Conservation (phyloP, 2,888 invertebrate genomes). For the Agapetus fuscipes region DNA sequence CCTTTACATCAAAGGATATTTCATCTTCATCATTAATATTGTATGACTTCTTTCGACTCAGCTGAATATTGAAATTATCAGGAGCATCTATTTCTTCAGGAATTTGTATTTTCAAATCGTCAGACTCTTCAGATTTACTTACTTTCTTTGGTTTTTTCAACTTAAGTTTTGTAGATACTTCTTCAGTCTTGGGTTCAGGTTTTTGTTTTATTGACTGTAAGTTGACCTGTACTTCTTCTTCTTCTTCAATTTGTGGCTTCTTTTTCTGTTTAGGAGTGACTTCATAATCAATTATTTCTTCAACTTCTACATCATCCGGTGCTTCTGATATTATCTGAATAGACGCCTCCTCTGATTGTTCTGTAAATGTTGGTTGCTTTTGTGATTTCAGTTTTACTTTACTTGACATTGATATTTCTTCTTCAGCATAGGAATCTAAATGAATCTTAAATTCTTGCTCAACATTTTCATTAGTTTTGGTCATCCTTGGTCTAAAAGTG, state of each 20-base stretch:
- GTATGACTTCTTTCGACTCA: slow-evolving; percentile 58
- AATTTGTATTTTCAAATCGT: slow-evolving; percentile 40
- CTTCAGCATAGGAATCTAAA: slow-evolving; percentile 76
- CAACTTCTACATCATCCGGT: slow-evolving; percentile 40
- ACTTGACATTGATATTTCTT: slow-evolving; percentile 78
- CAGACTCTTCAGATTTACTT: slow-evolving; percentile 47
- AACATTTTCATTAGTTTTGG: slow-evolving; percentile 75
- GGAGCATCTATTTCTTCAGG: slow-evolving; percentile 55
- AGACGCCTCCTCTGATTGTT: slow-evolving; percentile 68
- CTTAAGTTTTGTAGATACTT: slow-evolving; percentile 35
- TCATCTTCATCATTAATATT: slow-evolving; percentile 59
- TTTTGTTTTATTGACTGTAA: slow-evolving; percentile 26
- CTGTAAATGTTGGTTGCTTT: slow-evolving; percentile 62
- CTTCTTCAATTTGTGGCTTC: slow-evolving; percentile 32
- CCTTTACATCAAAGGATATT: slow-evolving; percentile 38
- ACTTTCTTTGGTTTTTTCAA: slow-evolving; percentile 40
- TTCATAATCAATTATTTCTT: slow-evolving; percentile 23
- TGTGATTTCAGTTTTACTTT: slow-evolving; percentile 71
- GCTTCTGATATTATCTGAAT: slow-evolving; percentile 56
- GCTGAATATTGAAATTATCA: slow-evolving; percentile 49
- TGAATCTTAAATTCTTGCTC: slow-evolving; percentile 86
- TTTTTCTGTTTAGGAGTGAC: slow-evolving; percentile 28
- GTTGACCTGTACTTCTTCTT: background rate
- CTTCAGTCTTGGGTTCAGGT: slow-evolving; percentile 32
- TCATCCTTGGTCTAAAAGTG: slow-evolving; percentile 65